These are phyloP conservation scores for Gymnogyps californianus DNA, from an alignment of 2,113 vertebrate species.

Conservation along the genomic window DNA sequence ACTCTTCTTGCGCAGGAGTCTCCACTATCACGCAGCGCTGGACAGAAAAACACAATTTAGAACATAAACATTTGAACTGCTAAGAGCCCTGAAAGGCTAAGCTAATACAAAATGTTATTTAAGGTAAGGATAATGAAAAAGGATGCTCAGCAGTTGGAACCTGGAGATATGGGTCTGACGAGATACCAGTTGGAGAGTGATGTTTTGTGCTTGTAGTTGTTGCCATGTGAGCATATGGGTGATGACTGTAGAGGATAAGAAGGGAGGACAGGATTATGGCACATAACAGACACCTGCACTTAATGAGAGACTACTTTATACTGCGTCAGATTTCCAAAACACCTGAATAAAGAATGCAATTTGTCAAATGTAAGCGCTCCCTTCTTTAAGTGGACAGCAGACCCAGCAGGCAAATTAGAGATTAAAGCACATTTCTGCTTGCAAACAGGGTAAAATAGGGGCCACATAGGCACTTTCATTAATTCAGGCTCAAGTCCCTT, in stretches of 20 bases:
- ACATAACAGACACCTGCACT: neutral
- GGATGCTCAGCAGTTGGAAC: neutral
- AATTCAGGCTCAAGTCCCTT: neutral
- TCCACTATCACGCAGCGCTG: fast-evolving
- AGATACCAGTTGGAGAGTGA: neutral
- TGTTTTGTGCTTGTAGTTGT: neutral
- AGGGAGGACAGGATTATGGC: neutral
- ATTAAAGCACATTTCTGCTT: neutral
- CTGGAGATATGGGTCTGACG: neutral
- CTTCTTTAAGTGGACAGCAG: neutral
- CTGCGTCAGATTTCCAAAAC: neutral
- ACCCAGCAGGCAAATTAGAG: neutral
- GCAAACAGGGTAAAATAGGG: neutral
- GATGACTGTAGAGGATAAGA: neutral
- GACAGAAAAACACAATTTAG: neutral
- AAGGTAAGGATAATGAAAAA: neutral
- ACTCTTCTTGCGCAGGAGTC: neutral
- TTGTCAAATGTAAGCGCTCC: neutral
- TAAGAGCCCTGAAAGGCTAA: neutral
- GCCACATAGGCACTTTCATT: neutral
- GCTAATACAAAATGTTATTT: neutral
- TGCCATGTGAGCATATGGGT: neutral
- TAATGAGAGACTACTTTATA: neutral
- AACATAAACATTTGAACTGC: neutral
- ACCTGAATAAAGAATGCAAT: neutral